Conservation (phyloP, 2,113 vertebrate species). For the Cololabis saira region DNA sequence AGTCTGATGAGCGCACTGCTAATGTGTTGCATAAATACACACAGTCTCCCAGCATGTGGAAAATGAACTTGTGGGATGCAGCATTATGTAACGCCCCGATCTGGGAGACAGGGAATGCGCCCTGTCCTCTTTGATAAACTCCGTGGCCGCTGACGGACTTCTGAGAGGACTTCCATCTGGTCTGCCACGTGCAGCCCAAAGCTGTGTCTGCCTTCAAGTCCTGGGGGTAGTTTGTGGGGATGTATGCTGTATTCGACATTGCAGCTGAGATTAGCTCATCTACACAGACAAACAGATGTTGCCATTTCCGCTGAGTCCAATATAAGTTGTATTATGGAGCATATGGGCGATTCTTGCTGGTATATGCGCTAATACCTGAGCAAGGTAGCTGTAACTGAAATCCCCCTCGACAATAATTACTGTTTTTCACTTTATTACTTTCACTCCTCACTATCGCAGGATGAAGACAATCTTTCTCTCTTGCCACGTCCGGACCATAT, state of each 20-base stretch:
- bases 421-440: conserved; percentile 38
- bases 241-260: conserved; percentile 73
- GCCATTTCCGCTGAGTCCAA: conserved; percentile 72
- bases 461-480: background rate
- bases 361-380: conserved; percentile 44
- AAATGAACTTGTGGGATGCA: conserved; percentile 38
- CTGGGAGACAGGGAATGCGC: conserved; percentile 46
- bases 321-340: conserved; percentile 70
- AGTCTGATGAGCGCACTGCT: conserved; percentile 51
- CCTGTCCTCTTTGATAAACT: conserved; percentile 66
- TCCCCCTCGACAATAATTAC: conserved; percentile 32
- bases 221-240: conserved; percentile 75
- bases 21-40: conserved; percentile 49
- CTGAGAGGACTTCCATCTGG: conserved; percentile 79
- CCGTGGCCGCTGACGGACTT: conserved; percentile 69
- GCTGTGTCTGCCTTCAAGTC: conserved; percentile 64
- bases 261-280: conserved; percentile 73
- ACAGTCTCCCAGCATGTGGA: conserved; percentile 35
- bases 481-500: conserved; percentile 4
- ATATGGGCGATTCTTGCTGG: conserved; percentile 52
- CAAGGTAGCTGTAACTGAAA: conserved; percentile 24
- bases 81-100: conserved; percentile 55
- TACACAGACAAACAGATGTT: conserved; percentile 82
- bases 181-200: conserved; percentile 62
- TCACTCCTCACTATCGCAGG: conserved; percentile 23